A percentile compares a stretch with the other conserved stretches of the same genome.
These are phyloP conservation scores for Epicampocera succincta DNA, from an alignment of 2,888 invertebrate species.

Conservation along the genomic window DNA sequence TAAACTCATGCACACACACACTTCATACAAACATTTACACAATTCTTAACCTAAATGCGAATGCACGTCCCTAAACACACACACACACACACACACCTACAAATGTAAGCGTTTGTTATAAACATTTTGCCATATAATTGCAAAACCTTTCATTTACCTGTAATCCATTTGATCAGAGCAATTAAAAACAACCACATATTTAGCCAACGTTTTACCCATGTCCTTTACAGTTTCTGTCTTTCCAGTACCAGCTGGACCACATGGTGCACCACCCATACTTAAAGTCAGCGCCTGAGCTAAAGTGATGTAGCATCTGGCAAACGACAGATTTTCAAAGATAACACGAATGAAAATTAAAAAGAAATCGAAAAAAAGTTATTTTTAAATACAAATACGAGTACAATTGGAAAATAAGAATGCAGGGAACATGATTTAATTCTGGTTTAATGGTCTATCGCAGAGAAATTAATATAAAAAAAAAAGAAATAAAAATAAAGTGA, in stretches of 20 bases:
- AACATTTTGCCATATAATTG: background rate
- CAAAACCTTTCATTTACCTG: conserved; percentile 80
- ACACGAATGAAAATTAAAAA: conserved; percentile 47
- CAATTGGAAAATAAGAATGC: conserved; percentile 4
- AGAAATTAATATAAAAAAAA: background rate
- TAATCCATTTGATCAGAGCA: conserved; percentile 99
- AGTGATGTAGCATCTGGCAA: conserved; percentile 95
- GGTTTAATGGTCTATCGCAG: conserved; percentile 22
- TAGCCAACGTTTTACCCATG: conserved; percentile 98
- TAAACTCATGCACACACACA: background rate
- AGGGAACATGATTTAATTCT: conserved; percentile 29
- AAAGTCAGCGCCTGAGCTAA: conserved; percentile 96
- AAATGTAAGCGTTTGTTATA: background rate
- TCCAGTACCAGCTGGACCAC: conserved; percentile 98
- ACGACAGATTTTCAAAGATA: conserved; percentile 19
- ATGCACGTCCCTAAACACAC: no score
- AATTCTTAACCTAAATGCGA: background rate
- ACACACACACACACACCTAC: no score
- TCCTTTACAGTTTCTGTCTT: conserved; percentile 99
- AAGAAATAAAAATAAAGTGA: background rate
- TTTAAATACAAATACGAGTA: conserved; percentile 5
- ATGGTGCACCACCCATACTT: conserved; percentile 98
- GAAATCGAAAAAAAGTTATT: conserved; percentile 6
- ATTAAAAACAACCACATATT: conserved; percentile 98
- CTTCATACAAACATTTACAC: conserved; percentile 43